Conservation (phyloP, 2,113 vertebrate genomes). For the Grallaria varia region DNA sequence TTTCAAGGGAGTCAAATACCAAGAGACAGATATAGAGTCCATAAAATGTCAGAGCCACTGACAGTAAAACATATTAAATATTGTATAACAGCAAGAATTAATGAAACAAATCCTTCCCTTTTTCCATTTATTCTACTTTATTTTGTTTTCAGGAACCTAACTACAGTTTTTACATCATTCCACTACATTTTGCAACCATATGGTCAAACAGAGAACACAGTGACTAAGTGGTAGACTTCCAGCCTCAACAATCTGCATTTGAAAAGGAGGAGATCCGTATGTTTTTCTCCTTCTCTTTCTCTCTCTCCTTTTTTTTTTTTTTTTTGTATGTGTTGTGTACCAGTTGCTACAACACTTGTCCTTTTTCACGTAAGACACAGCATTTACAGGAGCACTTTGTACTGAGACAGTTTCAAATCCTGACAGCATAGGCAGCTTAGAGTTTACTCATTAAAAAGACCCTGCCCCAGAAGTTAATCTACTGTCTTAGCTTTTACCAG, state of each 20-base stretch:
- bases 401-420: not conserved
- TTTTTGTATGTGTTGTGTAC: not conserved
- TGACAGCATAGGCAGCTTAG: not conserved
- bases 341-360: not conserved
- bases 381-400: not conserved
- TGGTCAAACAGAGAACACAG: conserved; percentile 24
- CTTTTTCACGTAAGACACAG: not conserved
- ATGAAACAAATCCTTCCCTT: not conserved
- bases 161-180: not conserved
- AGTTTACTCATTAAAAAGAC: not conserved
- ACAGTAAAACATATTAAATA: not conserved
- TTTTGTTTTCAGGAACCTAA: not conserved
- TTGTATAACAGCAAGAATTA: not conserved
- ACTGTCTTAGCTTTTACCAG: not conserved
- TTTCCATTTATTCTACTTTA: not conserved
- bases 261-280: conserved; percentile 36
- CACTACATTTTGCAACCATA: conserved; percentile 47
- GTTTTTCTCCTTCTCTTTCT: not conserved
- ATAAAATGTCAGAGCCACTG: not conserved
- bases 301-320: rapidly evolving
- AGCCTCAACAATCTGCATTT: conserved; percentile 60
- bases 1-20: not conserved
- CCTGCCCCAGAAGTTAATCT: not conserved
- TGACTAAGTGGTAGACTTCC: conserved; percentile 60
- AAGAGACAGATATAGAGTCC: not conserved